Conservation (phyloP, 2,888 invertebrate genomes). For the Pyrrhosoma nymphula region DNA sequence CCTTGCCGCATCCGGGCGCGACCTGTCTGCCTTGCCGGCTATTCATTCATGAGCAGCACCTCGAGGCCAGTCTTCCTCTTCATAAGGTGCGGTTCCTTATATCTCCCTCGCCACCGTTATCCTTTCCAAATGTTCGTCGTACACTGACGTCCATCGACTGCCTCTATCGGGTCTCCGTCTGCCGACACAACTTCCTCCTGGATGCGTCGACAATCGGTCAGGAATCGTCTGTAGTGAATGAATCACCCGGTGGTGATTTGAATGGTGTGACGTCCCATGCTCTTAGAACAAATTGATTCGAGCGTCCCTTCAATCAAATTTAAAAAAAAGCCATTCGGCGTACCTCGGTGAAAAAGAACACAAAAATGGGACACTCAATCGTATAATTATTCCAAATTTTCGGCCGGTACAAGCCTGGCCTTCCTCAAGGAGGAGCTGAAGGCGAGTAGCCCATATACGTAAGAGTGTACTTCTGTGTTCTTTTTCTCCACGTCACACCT, state of each 20-base stretch:
- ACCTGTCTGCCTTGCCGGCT: background rate
- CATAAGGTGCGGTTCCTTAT: conserved; percentile 14
- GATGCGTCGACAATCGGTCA: background rate
- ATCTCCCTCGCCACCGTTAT: background rate
- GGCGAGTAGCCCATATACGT: no score
- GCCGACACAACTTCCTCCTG: background rate
- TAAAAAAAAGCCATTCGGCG: no score
- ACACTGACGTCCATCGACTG: background rate
- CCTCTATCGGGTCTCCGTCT: background rate
- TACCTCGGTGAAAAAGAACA: no score
- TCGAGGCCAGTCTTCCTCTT: background rate
- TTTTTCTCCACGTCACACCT: no score
- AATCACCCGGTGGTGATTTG: background rate
- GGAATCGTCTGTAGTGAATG: background rate
- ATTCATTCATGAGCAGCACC: background rate
- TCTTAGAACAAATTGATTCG: background rate
- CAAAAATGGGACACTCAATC: no score
- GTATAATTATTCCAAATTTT: no score
- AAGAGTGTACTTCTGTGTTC: no score
- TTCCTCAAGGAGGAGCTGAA: no score
- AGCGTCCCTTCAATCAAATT: no score
- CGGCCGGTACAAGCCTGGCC: no score
- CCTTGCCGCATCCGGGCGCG: background rate
- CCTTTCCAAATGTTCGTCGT: background rate
- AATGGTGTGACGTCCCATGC: background rate